Conservation (phyloP, 2,113 vertebrate genomes). For the Elephas maximus region DNA sequence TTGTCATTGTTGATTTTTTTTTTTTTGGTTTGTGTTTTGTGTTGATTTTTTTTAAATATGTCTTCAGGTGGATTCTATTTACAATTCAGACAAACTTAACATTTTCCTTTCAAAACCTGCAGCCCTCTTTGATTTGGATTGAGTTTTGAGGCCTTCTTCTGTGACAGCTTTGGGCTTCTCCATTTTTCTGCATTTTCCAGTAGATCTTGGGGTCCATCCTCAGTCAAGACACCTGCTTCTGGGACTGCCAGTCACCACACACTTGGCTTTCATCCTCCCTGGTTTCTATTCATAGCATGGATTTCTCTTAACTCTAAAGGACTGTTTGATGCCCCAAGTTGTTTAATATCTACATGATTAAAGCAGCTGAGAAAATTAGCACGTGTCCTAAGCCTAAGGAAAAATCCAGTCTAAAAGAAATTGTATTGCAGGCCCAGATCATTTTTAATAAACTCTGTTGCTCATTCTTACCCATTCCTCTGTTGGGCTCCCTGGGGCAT, state of each 20-base stretch:
- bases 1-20: neutral
- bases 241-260: constrained; percentile 76
- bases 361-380: constrained; percentile 76
- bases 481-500: constrained; percentile 50
- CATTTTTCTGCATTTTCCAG: constrained; percentile 62
- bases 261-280: constrained; percentile 78
- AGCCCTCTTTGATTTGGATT: constrained; percentile 65
- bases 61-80: constrained; percentile 48
- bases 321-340: constrained; percentile 73
- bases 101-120: constrained; percentile 47
- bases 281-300: constrained; percentile 77
- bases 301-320: constrained; percentile 76
- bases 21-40: neutral
- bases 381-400: constrained; percentile 70
- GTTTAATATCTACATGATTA: constrained; percentile 82
- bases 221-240: constrained; percentile 80
- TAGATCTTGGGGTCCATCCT: constrained; percentile 64
- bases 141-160: constrained; percentile 64
- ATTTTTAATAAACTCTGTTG: constrained; percentile 72
- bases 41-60: constrained; percentile 33
- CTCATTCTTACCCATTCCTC: constrained; percentile 48
- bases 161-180: constrained; percentile 64
- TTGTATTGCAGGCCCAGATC: constrained; percentile 23
- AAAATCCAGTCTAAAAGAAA: constrained; percentile 74
- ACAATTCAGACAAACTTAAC: constrained; percentile 33